Conservation (phyloP, 2,797 vertebrate species). For the Pantherophis vulpinus region DNA sequence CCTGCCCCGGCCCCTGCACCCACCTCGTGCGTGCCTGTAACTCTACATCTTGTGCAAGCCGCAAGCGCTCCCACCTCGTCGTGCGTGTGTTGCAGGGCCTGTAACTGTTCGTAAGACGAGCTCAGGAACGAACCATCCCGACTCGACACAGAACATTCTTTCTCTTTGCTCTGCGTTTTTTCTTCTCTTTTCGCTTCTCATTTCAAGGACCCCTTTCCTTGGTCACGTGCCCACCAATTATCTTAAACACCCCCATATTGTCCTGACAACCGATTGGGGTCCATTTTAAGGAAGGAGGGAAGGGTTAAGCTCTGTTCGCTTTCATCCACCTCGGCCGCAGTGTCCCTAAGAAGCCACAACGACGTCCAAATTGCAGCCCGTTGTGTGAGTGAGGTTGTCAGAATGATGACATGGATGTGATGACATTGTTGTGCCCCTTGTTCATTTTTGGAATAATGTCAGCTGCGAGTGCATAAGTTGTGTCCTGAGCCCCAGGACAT, state of each 20-base stretch:
- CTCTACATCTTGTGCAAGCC: background rate
- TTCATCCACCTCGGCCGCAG: background rate
- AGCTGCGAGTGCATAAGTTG: background rate
- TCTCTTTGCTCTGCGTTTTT: background rate
- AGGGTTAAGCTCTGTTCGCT: background rate
- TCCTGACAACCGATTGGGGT: background rate
- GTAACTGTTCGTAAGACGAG: background rate
- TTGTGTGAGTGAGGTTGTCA: background rate
- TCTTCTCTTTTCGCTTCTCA: background rate
- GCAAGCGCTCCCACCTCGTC: accelerated
- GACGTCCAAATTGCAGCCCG: background rate
- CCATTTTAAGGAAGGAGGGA: background rate
- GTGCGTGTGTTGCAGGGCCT: background rate
- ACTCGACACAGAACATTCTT: background rate
- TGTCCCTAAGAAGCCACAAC: background rate
- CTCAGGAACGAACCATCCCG: background rate
- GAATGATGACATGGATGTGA: background rate
- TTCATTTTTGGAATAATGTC: background rate
- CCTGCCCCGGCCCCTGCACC: accelerated
- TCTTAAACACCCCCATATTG: background rate
- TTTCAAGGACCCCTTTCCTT: background rate
- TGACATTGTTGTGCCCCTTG: accelerated
- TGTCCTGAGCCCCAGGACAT: background rate
- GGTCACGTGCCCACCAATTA: background rate
- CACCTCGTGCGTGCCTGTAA: background rate